Conservation (phyloP, 2,888 invertebrate genomes). For the Alloplasta piceator region DNA sequence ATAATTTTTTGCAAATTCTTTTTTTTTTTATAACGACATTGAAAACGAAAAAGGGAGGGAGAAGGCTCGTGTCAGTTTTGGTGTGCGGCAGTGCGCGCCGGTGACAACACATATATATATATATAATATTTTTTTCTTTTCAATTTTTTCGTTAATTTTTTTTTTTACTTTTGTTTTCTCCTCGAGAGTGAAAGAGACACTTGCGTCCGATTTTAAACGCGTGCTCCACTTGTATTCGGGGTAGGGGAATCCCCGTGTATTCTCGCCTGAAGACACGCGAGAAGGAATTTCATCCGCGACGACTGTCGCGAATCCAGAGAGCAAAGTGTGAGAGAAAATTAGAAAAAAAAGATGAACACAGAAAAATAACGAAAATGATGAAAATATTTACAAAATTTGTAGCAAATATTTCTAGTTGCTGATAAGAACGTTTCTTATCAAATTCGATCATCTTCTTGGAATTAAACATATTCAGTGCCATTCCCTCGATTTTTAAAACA, state of each 20-base stretch:
- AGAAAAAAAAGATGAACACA: background rate
- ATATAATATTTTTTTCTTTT: constrained; percentile 11
- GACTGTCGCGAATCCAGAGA: constrained; percentile 12
- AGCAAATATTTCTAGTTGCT: too few species aligned
- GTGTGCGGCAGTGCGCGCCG: constrained; percentile 47
- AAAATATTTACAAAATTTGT: background rate
- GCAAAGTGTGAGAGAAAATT: constrained; percentile 4
- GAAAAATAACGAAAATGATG: constrained; percentile 3
- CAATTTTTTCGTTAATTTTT: background rate
- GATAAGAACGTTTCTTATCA: too few species aligned
- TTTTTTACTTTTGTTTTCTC: background rate
- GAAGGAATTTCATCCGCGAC: constrained; percentile 48
- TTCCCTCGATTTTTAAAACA: too few species aligned
- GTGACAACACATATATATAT: constrained; percentile 22
- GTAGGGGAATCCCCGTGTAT: constrained; percentile 32
- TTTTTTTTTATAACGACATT: background rate
- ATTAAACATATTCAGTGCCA: too few species aligned
- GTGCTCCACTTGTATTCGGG: constrained; percentile 8
- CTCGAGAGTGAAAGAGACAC: constrained; percentile 30
- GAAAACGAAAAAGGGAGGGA: constrained; percentile 10
- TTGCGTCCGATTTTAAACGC: constrained; percentile 26
- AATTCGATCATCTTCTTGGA: too few species aligned
- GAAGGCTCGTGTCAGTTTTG: constrained; percentile 28
- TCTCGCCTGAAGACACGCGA: constrained; percentile 20
- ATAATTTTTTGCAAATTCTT: background rate